Evolutionary conservation across 2,113 vertebrate species (phyloP), one percentile per base, ranked within the genome.

Genomic region (Hassar affinis): DNA sequence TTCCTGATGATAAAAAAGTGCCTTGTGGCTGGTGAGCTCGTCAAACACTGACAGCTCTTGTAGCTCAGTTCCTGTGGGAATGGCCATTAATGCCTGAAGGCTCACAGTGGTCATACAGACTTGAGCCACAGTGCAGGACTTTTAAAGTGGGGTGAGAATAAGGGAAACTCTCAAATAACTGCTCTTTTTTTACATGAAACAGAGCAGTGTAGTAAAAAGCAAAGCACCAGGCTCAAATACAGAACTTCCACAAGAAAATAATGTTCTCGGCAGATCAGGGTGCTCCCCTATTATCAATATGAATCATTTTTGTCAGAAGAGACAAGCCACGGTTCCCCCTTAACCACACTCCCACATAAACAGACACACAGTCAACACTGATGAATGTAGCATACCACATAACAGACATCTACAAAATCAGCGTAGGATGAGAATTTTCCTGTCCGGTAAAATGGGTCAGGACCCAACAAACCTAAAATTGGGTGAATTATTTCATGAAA

Each of bases 1-100:
- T 91, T 94, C 92, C 92, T 92, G 72, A 66, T 25, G 89, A 90
- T 89, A 90, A 91, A 69, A 85, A 88, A 78, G 85, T 74, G 91
- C 59, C 91, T 90, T 86, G 85, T 2, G 22, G 61, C 75, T n/a
- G 11, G 79, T 59, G 85, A 88, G 84, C 87, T 86, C 87, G 56
- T 88, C 84, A 62, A 85, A 84, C 61, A 35, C 54, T 85, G 74
- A 84, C 85, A 84, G 89, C 84, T 69, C 6, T 86, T 74, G 86
- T 62, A 80, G 86, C 35, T 64, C 86, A 68, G 79, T 82, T 90
- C 87, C 87, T 87, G 82, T 71, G 59, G 85, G 79, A 90, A 82
- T 49, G 77, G 64, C 86, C 38, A 79, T 25, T 66, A 76, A 9
- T 45, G 72, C 72, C 25, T 85, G 76, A 85, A 35, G 27, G 35